phyloP scores from a whole-genome alignment of 2,113 vertebrate species.

The Pipra filicauda region DNA sequence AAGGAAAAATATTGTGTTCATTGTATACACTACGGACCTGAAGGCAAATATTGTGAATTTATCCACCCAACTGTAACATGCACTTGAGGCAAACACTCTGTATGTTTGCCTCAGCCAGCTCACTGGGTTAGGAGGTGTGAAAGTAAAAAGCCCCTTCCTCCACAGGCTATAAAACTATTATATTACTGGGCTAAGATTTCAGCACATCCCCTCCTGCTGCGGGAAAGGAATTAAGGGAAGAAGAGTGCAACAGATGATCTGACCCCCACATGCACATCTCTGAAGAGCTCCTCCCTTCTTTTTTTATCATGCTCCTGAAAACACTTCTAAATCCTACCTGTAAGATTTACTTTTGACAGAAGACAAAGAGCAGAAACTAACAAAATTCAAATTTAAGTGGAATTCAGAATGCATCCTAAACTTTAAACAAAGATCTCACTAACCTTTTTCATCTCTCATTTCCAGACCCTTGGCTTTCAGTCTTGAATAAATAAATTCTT shows the following conservation, averaged over 20 bases:
- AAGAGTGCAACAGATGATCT: neutral
- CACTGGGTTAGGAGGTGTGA: neutral
- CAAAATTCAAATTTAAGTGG: neutral
- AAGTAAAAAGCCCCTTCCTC: neutral
- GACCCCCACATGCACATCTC: neutral
- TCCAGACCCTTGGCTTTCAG: slow-evolving; percentile 81
- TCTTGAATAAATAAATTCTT: slow-evolving; percentile 81
- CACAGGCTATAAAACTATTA: neutral
- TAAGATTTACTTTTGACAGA: neutral
- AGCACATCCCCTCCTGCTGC: neutral
- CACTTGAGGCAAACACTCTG: neutral
- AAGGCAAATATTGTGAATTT: neutral
- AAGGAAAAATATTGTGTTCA: neutral
- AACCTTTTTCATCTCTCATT: slow-evolving; percentile 80
- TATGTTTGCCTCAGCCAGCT: neutral
- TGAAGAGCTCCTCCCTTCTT: neutral
- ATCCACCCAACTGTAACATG: neutral
- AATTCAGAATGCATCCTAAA: neutral
- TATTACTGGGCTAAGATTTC: neutral
- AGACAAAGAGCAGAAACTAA: neutral
- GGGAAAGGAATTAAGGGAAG: neutral
- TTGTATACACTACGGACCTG: neutral
- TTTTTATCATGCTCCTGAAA: neutral
- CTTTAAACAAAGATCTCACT: slow-evolving; percentile 32
- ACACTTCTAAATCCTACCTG: neutral